A percentile compares a stretch with the other conserved stretches of the same genome.
phyloP scores from a whole-genome alignment of 1,140 invertebrate genomes.

The Platyscapa corneri region DNA sequence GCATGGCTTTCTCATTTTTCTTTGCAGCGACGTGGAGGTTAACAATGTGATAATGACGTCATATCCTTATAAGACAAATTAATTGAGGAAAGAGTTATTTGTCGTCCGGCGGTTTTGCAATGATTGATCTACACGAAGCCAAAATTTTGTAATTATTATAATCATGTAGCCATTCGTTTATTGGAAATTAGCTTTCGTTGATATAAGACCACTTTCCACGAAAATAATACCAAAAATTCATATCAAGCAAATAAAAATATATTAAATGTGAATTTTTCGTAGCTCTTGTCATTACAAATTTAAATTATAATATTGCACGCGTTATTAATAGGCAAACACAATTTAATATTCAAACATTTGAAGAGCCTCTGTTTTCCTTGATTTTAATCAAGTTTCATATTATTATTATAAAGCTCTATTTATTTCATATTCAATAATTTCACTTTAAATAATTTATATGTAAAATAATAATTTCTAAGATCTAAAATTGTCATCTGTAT shows the following conservation, averaged over 20 bases:
- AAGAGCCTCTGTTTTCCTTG: too few species aligned
- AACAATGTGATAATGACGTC: not conserved
- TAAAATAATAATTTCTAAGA: too few species aligned
- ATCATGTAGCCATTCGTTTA: not conserved
- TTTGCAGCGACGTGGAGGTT: too few species aligned
- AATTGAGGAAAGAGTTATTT: not conserved
- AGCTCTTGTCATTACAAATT: not conserved
- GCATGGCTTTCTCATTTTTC: not conserved
- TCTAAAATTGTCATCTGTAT: too few species aligned
- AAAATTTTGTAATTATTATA: slow-evolving; percentile 11
- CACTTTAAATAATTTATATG: too few species aligned
- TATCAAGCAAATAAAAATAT: not conserved
- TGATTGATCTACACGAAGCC: not conserved
- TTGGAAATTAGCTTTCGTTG: not conserved
- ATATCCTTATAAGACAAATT: slow-evolving; percentile 16
- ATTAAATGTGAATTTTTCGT: not conserved
- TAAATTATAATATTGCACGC: not conserved
- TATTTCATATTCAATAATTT: too few species aligned
- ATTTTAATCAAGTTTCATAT: too few species aligned
- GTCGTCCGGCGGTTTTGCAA: not conserved
- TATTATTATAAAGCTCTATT: too few species aligned
- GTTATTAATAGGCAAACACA: not conserved
- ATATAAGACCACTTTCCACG: not conserved
- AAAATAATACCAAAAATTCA: not conserved
- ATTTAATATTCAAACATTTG: too few species aligned